Evolutionary conservation across 2,888 invertebrate genomes (phyloP).

Genomic region (Colostygia pectinataria): DNA sequence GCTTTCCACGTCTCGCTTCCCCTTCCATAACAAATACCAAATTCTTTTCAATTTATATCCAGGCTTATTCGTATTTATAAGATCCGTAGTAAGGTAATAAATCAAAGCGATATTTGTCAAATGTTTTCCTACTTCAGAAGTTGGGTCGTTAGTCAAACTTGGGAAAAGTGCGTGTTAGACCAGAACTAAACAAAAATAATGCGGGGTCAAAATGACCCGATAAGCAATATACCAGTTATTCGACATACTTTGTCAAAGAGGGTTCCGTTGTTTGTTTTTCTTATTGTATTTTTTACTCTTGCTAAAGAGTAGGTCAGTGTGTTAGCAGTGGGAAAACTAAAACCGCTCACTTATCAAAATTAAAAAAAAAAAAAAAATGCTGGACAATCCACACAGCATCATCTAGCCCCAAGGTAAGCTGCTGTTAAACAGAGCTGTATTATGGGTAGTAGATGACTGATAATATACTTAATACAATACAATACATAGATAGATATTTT

Average conservation of each 20-base stretch:
- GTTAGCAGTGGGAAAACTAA: no score
- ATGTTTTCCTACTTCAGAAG: slow-evolving; percentile 20
- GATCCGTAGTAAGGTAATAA: slow-evolving; percentile 18
- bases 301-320: no score
- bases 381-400: no score
- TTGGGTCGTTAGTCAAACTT: slow-evolving; percentile 22
- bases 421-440: no score
- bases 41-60: slow-evolving; percentile 5
- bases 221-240: neutral
- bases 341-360: no score
- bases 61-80: slow-evolving; percentile 4
- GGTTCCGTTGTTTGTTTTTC: no score
- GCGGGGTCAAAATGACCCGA: slow-evolving; percentile 5
- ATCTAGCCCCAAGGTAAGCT: no score
- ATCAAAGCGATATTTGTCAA: slow-evolving; percentile 20
- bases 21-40: neutral
- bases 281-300: no score
- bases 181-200: slow-evolving; percentile 14
- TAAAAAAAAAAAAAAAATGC: no score
- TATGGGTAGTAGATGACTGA: no score
- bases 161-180: slow-evolving; percentile 17
- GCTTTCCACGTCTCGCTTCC: neutral
- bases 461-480: no score
- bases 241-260: neutral
- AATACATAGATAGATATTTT: no score